Evolutionary conservation across 2,797 vertebrate species (phyloP), one percentile per base, ranked within the genome.

Genomic region (Trachurus trachurus): DNA sequence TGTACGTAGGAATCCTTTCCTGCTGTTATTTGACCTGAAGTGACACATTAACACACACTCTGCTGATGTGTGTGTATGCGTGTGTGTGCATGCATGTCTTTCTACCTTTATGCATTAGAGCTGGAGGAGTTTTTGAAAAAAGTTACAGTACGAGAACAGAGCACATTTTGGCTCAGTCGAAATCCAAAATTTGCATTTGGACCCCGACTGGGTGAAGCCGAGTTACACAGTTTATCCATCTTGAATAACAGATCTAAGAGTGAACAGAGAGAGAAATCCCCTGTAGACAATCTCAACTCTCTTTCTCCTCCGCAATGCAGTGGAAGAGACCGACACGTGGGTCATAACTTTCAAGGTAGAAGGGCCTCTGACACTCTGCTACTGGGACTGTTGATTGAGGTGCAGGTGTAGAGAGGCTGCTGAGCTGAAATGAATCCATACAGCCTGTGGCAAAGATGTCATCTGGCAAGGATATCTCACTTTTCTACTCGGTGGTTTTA

Each of bases 231-330:
- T 78, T 74, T 66, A 89, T 78, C 72, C 60, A 63, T 66, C 79
- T 75, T 81, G 54, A 86, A 78, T 37, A 58, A 21, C 9, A 73
- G 66, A 74, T 67, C 50, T 8, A 57, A 73, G 44, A 45, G 37
- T 60, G 71, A 78, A 69, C 54, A 62, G 47, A 65, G 42, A 81
- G 67, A 63, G 42, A 81, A 65, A 63, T 2, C 13, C 15, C 19
- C 10, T 39, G 59, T 21, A 29, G 69, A 69, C 29, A 26, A 76
- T 37, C 67, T 71, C 45, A 76, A 78, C 53, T 13, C 71, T 72
- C n/a, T 58, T 74, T 72, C 83, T 85, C 72, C 84, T 82, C 90
- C 78, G 87, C 87, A 91, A 77, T 90, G 87, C 89, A 81, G 87
- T 66, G 71, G 87, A 61, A 78, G 70, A 74, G 70, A 74, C 62